Evolutionary conservation across 1,140 invertebrate species (phyloP).

Genomic region (Calephelis nemesis): DNA sequence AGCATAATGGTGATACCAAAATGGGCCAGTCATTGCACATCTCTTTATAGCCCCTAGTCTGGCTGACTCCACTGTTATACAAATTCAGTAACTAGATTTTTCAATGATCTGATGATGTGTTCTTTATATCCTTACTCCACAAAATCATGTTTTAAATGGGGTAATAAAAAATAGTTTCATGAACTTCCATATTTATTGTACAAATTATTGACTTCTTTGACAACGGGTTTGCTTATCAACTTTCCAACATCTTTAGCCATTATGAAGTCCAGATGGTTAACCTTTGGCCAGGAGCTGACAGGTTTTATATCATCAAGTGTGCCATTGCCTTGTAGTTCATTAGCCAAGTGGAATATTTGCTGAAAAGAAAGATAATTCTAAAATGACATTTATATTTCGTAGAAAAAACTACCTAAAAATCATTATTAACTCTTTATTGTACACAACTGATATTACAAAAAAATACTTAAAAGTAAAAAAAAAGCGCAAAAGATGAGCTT

Average conservation of each 20-base stretch:
- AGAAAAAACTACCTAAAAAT: neutral
- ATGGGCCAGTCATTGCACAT: too few species aligned
- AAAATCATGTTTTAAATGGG: neutral
- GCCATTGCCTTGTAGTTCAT: constrained; percentile 42
- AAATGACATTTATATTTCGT: neutral
- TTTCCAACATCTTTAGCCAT: constrained; percentile 58
- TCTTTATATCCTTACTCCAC: neutral
- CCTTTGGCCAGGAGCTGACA: constrained; percentile 53
- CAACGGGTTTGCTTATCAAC: constrained; percentile 49
- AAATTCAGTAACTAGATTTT: too few species aligned
- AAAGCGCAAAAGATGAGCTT: too few species aligned
- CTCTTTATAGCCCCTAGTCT: too few species aligned
- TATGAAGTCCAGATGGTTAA: constrained; percentile 65
- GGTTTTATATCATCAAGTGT: constrained; percentile 47
- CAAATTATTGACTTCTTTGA: constrained; percentile 44
- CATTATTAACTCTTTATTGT: too few species aligned
- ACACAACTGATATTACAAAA: too few species aligned
- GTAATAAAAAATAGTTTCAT: constrained; percentile 30
- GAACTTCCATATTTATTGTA: constrained; percentile 58
- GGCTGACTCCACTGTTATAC: too few species aligned
- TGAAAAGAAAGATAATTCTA: constrained; percentile 35
- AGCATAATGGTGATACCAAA: too few species aligned
- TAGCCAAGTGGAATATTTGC: constrained; percentile 57
- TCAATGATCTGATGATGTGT: too few species aligned
- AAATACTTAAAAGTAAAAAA: too few species aligned